Evolutionary conservation across 2,113 vertebrate species (phyloP).

Genomic region (Panthera tigris): DNA sequence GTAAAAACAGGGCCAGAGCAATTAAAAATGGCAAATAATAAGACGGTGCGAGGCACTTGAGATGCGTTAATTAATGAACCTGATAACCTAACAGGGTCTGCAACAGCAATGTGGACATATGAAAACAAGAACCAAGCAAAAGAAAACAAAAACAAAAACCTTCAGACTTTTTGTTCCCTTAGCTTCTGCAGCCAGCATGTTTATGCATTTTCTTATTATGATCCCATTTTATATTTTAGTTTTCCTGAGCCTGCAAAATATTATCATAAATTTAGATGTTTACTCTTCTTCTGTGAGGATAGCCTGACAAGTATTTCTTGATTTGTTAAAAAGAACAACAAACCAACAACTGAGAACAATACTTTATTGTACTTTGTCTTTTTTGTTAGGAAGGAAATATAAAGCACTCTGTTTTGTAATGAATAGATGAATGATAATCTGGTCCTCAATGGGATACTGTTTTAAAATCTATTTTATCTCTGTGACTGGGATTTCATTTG

Average conservation of each 20-base stretch:
- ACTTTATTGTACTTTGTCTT: slow-evolving; percentile 38
- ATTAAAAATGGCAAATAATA: neutral
- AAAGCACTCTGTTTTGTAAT: slow-evolving; percentile 51
- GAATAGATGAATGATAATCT: slow-evolving; percentile 57
- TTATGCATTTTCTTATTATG: neutral
- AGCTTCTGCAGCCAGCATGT: neutral
- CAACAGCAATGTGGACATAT: neutral
- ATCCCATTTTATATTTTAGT: neutral
- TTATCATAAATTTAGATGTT: neutral
- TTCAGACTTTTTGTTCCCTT: neutral
- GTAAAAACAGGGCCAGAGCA: neutral
- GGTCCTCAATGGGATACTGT: slow-evolving; percentile 52
- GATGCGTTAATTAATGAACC: neutral
- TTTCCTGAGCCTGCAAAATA: neutral
- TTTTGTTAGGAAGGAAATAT: neutral
- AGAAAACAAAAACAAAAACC: neutral
- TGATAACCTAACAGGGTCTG: neutral
- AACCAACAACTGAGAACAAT: neutral
- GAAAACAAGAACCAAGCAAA: neutral
- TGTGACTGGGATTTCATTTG: neutral
- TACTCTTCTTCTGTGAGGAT: neutral
- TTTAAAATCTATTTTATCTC: slow-evolving; percentile 41
- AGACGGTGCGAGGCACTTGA: neutral
- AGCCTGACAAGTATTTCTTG: neutral
- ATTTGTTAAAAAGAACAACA: neutral